Percentiles rank a stretch among this genome's conserved stretches.
Conservation (phyloP, 2,113 vertebrate genomes). For the Amblyopsis rosae region DNA sequence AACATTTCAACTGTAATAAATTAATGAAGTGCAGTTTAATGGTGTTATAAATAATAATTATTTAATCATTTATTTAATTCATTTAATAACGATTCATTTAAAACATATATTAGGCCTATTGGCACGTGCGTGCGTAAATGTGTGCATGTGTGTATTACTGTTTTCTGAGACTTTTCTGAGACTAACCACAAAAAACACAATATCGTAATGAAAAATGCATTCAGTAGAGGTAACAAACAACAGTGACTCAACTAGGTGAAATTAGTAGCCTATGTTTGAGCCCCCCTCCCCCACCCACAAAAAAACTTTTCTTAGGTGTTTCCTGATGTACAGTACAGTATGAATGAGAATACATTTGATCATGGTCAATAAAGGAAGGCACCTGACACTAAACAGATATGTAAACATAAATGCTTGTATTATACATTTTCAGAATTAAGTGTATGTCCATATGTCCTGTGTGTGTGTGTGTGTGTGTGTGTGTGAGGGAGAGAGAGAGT, state of each 20-base stretch:
- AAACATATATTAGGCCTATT: background rate
- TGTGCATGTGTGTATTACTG: slow-evolving; percentile 16
- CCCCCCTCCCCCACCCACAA: background rate
- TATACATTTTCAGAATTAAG: no score
- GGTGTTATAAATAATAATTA: background rate
- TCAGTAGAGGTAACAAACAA: slow-evolving; percentile 20
- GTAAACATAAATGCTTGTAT: no score
- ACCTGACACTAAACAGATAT: no score
- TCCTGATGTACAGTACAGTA: no score
- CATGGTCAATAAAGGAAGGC: no score
- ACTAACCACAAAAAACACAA: slow-evolving; percentile 25
- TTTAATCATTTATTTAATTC: background rate
- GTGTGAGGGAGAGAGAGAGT: background rate
- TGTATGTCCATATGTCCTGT: background rate
- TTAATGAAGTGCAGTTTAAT: no score
- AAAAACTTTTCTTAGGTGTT: slow-evolving; percentile 2
- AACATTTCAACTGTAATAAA: no score
- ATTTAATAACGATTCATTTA: background rate
- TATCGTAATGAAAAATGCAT: slow-evolving; percentile 18
- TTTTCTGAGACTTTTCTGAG: no score
- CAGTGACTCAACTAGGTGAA: slow-evolving; percentile 28
- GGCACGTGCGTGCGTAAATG: slow-evolving; percentile 10
- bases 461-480: slow-evolving; percentile 25
- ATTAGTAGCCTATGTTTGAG: background rate
- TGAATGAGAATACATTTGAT: no score